Evolutionary conservation across 2,888 invertebrate species (phyloP).

Genomic region (Melinaea menophilus): DNA sequence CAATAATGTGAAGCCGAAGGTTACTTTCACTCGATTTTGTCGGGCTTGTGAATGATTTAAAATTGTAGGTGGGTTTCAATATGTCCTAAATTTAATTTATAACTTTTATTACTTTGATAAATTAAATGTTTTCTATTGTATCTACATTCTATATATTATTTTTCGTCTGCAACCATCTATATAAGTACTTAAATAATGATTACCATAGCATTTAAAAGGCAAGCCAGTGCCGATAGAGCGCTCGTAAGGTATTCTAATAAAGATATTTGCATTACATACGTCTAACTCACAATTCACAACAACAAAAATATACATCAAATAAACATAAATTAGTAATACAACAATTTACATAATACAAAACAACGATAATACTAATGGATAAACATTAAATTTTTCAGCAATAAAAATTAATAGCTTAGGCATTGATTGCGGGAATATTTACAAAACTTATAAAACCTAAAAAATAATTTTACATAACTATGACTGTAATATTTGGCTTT

Average conservation of each 20-base stretch:
- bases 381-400: slow-evolving; percentile 54
- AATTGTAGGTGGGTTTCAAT: slow-evolving; percentile 33
- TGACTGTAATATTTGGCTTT: slow-evolving; percentile 78
- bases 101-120: slow-evolving; percentile 18
- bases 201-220: slow-evolving; percentile 41
- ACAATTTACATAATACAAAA: slow-evolving; percentile 72
- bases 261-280: slow-evolving; percentile 49
- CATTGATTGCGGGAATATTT: slow-evolving; percentile 57
- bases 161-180: slow-evolving; percentile 30
- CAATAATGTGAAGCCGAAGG: slow-evolving; percentile 1
- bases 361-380: slow-evolving; percentile 70
- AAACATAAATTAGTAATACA: slow-evolving; percentile 67
- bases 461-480: slow-evolving; percentile 67
- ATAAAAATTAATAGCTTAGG: slow-evolving; percentile 68
- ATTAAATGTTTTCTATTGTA: slow-evolving; percentile 12
- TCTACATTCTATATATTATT: slow-evolving; percentile 16
- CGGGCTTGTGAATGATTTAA: slow-evolving; percentile 11
- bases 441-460: slow-evolving; percentile 72
- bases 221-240: slow-evolving; percentile 53
- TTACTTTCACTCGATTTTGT: slow-evolving; percentile 13
- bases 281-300: slow-evolving; percentile 60
- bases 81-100: slow-evolving; percentile 30
- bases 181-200: slow-evolving; percentile 36
- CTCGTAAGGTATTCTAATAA: slow-evolving; percentile 38
- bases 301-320: slow-evolving; percentile 71